Conservation (phyloP, 2,113 vertebrate genomes). For the Nothocercus nigrocapillus region DNA sequence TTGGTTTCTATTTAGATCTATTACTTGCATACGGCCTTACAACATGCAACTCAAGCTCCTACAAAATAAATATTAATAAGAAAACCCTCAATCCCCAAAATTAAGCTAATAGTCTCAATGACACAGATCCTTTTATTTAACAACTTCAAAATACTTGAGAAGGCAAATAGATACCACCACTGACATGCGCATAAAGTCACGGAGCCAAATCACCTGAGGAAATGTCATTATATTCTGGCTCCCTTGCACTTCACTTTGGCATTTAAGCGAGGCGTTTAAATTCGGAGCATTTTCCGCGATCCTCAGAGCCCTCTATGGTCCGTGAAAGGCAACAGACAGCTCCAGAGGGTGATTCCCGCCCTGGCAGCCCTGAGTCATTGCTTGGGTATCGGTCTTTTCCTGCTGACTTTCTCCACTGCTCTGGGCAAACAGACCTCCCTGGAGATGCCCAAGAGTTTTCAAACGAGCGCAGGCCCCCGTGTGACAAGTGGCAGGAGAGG, state of each 20-base stretch:
- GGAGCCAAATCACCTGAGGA: neutral
- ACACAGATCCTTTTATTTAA: neutral
- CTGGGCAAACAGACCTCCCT: neutral
- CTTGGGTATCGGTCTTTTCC: neutral
- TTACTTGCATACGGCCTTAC: neutral
- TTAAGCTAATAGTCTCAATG: neutral
- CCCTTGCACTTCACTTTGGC: neutral
- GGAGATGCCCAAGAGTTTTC: neutral
- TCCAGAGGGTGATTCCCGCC: fast-evolving
- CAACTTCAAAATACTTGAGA: neutral
- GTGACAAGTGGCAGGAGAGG: neutral
- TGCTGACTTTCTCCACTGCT: neutral
- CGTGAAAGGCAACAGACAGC: neutral
- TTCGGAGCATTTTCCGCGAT: neutral
- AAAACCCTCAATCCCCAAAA: neutral
- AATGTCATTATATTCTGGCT: neutral
- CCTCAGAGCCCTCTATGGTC: neutral
- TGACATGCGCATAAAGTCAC: neutral
- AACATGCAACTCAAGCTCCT: no score
- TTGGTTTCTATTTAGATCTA: neutral
- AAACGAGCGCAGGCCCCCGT: neutral
- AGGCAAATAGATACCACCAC: neutral
- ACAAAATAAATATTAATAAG: neutral
- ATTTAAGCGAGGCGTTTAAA: neutral
- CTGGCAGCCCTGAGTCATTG: fast-evolving